Percentiles rank a stretch among this genome's conserved stretches.
Evolutionary conservation across 2,797 vertebrate genomes (phyloP).

Genomic region (Gephyroberyx darwinii): DNA sequence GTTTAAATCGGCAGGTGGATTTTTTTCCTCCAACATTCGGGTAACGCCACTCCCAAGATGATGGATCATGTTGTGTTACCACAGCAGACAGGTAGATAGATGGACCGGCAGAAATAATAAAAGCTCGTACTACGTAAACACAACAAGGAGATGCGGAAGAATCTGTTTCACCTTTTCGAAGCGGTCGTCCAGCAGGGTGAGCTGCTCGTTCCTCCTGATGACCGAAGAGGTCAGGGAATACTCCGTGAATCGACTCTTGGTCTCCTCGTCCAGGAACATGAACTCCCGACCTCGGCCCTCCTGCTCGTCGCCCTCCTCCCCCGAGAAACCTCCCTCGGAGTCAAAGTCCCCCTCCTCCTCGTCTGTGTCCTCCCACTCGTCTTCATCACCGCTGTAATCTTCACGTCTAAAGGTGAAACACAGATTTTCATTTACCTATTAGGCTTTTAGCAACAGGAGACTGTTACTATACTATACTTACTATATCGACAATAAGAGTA

Average conservation of each 20-base stretch:
- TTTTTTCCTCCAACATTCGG: too few species aligned
- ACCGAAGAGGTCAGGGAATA: constrained; percentile 95
- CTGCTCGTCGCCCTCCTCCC: constrained; percentile 50
- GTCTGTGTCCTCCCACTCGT: constrained; percentile 89
- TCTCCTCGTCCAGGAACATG: constrained; percentile 92
- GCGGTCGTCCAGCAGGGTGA: constrained; percentile 92
- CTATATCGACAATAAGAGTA: too few species aligned
- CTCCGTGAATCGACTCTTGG: constrained; percentile 94
- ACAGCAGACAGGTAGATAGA: too few species aligned
- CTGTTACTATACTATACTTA: neutral
- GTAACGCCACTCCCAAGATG: too few species aligned
- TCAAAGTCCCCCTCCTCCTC: constrained; percentile 70
- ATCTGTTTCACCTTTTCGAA: constrained; percentile 88
- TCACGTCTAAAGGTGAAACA: constrained; percentile 47
- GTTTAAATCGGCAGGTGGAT: too few species aligned
- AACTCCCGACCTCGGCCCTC: constrained; percentile 68
- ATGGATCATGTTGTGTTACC: too few species aligned
- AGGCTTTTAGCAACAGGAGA: neutral
- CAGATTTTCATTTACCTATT: neutral
- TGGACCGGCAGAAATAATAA: too few species aligned
- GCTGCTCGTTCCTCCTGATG: constrained; percentile 94
- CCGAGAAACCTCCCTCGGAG: constrained; percentile 84
- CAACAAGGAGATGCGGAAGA: too few species aligned
- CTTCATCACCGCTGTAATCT: constrained; percentile 72
- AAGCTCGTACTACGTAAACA: too few species aligned